phyloP scores from a whole-genome alignment of 2,888 invertebrate species.

The Hemistola chrysoprasaria region DNA sequence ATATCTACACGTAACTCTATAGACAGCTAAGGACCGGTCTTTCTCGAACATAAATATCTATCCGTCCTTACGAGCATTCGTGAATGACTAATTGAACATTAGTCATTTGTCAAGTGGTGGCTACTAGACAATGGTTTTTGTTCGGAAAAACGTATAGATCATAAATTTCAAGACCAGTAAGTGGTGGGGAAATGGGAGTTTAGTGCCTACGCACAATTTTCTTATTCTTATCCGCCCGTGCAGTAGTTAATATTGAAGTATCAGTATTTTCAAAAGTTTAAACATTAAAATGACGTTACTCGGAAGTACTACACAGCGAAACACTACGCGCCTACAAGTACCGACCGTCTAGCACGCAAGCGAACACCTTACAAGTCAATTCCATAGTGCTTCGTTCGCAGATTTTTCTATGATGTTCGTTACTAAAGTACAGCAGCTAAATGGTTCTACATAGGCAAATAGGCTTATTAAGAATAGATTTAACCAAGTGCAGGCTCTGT shows the following conservation, averaged over 20 bases:
- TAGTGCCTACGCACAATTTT: slow-evolving; percentile 57
- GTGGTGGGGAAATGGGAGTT: slow-evolving; percentile 63
- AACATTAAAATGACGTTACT: slow-evolving; percentile 21
- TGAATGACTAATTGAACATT: background rate
- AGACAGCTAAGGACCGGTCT: slow-evolving; percentile 48
- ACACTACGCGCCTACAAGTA: slow-evolving; percentile 60
- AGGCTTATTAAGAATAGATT: no score
- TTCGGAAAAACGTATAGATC: slow-evolving; percentile 6
- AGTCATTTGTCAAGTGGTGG: no score
- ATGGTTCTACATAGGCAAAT: no score
- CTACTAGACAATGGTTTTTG: no score
- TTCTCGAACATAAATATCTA: background rate
- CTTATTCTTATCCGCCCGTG: slow-evolving; percentile 24
- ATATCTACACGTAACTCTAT: slow-evolving; percentile 67
- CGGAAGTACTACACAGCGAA: slow-evolving; percentile 26
- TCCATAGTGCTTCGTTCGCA: slow-evolving; percentile 71
- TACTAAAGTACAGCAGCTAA: slow-evolving; percentile 22
- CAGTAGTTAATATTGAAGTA: slow-evolving; percentile 17
- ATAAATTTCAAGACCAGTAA: slow-evolving; percentile 7
- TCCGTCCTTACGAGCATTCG: slow-evolving; percentile 15
- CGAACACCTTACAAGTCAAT: slow-evolving; percentile 72
- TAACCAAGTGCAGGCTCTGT: no score
- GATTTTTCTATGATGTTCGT: slow-evolving; percentile 34
- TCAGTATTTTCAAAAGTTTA: slow-evolving; percentile 8
- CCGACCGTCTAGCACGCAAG: slow-evolving; percentile 69